A percentile compares a stretch with the other conserved stretches of the same genome.
These are phyloP conservation scores for Deroptyus accipitrinus DNA, from an alignment of 2,113 vertebrate genomes.

Conservation along the genomic window DNA sequence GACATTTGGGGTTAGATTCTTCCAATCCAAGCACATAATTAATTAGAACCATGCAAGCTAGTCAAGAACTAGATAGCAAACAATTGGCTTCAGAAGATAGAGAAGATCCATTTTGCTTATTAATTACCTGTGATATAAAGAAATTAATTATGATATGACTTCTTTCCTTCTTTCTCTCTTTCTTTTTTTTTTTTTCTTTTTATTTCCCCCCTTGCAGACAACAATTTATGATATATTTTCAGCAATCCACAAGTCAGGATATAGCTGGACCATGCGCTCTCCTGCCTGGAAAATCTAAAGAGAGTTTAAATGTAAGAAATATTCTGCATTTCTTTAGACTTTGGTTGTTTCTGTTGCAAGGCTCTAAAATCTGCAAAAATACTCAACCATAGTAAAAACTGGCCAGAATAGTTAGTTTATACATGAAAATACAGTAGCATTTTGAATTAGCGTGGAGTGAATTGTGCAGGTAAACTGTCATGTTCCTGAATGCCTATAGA, in stretches of 20 bases:
- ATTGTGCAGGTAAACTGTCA: background rate
- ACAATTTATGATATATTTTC: background rate
- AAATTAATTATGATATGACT: background rate
- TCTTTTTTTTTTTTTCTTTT: background rate
- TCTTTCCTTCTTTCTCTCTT: background rate
- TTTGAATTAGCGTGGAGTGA: background rate
- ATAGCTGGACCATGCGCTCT: background rate
- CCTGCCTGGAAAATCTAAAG: background rate
- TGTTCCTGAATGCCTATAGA: background rate
- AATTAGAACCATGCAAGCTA: constrained; percentile 18
- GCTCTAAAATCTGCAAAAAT: background rate
- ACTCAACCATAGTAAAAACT: background rate
- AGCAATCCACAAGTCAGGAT: background rate
- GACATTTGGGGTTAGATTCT: background rate
- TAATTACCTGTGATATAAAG: background rate
- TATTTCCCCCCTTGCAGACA: fast-evolving
- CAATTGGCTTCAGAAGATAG: background rate
- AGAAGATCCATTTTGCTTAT: background rate
- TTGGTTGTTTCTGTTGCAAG: background rate
- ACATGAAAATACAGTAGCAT: background rate
- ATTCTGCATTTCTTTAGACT: background rate
- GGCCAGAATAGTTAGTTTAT: background rate
- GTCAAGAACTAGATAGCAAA: background rate
- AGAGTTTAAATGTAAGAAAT: background rate
- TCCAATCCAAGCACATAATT: constrained; percentile 34